Evolutionary conservation across 1,140 invertebrate species (phyloP).

Genomic region (Trichoplusia ni): DNA sequence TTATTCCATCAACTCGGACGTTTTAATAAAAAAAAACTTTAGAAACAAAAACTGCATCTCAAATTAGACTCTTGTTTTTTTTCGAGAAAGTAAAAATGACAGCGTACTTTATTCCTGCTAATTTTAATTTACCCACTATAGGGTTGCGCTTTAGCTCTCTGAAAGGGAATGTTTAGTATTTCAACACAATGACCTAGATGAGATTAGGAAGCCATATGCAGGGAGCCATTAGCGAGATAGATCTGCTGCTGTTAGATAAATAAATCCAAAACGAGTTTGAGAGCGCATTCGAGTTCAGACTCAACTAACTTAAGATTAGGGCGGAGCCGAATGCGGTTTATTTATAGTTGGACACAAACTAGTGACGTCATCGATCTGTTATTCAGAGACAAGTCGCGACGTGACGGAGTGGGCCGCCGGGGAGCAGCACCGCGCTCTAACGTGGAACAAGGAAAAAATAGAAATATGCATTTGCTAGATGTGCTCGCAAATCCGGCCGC

Average conservation of each 20-base stretch:
- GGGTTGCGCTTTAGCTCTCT: background rate
- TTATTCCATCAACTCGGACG: slow-evolving; percentile 23
- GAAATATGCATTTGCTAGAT: too few species aligned
- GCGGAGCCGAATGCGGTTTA: background rate
- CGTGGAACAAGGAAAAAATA: too few species aligned
- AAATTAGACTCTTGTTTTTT: background rate
- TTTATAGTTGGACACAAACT: background rate
- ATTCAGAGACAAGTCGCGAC: slow-evolving; percentile 8
- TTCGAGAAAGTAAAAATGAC: slow-evolving; percentile 1
- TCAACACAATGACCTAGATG: too few species aligned
- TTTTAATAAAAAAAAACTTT: slow-evolving; percentile 22
- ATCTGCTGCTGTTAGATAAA: too few species aligned
- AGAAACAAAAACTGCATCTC: slow-evolving; percentile 24
- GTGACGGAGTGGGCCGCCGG: background rate
- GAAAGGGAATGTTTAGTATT: background rate
- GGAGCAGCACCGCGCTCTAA: background rate
- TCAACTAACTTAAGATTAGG: background rate
- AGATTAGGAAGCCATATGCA: too few species aligned
- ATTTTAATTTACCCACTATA: background rate
- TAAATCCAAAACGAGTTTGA: background rate
- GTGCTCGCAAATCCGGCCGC: too few species aligned
- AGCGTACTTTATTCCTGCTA: background rate
- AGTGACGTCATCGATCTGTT: slow-evolving; percentile 10
- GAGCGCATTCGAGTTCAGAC: background rate
- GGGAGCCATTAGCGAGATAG: too few species aligned